Base-by-base conservation (phyloP, 35 echinoderm and acorn worm genomes). In the Diadema setosum region DNA sequence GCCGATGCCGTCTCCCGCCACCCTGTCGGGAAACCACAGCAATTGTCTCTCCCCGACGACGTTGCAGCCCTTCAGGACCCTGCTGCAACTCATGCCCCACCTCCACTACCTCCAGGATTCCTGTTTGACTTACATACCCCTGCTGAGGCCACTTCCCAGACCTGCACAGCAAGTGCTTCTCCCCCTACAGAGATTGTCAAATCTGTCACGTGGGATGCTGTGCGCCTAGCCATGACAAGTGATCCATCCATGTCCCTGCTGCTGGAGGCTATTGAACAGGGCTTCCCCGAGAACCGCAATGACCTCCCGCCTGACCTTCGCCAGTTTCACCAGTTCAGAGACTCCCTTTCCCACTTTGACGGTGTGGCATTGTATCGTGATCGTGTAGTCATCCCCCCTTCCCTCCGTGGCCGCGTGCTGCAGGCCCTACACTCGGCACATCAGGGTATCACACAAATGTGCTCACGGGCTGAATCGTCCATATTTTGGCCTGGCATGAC, bases 401-500 rank as follows among this genome's bases (percentile, higher is more conserved):
- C 73, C 24, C 69, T 92, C 16, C 90, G 70, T 20, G 67, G 69
- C 7, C 37, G 58, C 4, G 36, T 75, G 16, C 67, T 92, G 15
- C 83, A 86, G 46, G 50, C 84, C 60, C 61, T 91, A 3, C 89
- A 91, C 67, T 85, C 89, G 17, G 84, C 83, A n/a, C 90, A 92
- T 65, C 90, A 81, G 64, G 90, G 83, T 24, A 27, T 80, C 83
- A 60, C 70, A 32, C 2, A 43, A 41, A 88, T 92, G 84, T 34
- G 41, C 45, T 39, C 90, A 7, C 21, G 84, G 23, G 90, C 74
- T 34, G 70, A 86, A 34, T 78, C 42, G 2, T 92, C 84, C 2
- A 9, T 88, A 18, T 92, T 92, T 67, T 91, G 89, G 89, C 89
- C 82, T n/a, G 83, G n/a, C n/a, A n/a, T n/a, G n/a, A n/a, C n/a